Base-by-base conservation (phyloP, 1,140 invertebrate genomes). In the Lasioglossum albipes region DNA sequence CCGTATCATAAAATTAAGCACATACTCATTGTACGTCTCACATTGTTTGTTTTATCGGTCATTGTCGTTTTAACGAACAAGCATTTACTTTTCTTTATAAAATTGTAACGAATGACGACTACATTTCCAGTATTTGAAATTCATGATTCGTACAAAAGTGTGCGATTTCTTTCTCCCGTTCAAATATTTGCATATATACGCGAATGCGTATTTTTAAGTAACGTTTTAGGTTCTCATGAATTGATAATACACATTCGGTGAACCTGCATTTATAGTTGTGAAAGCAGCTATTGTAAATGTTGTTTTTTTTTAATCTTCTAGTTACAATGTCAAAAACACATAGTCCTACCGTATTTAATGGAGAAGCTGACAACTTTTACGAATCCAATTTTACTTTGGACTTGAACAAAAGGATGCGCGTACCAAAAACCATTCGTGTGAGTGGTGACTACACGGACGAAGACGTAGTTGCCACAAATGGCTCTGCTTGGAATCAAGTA, bases 351-450 rank as follows among this genome's bases (percentile, higher is more conserved):
- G 92, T 93, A 64, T 95, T 95, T 87, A 94, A 94, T 86, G 95
- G 94, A 52, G 94, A 94, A 71, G 94, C 94, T 72, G 96, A 96
- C 89, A 94, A 93, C 81, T 95, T 95, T 91, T 96, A 94, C 84
- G 96, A 97, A 91, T 94, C 95, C 6, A 95, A 95, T 88, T 97
- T 95, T 86, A 95, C 95, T 72, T 94, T 96, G 62, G 96, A 97
- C 85, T 96, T 97, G 72, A 96, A 95, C 82, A 94, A 95, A 84
- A 95, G 95, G 90, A 97, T 97, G 97, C 94, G 95, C 79, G 96
- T 97, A 13, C 96, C 96, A 1, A 96, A 96, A 85, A 95, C 95
- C 86, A 97, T 97, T 75, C 95, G 95, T 79, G 95, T 97, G 90
- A 95, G 94, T 80, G 96, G 96, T 18, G 95, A 95, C 82, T 95